Percentiles rank a stretch among this genome's conserved stretches.
Conservation (phyloP, 2,113 vertebrate genomes). For the Engystomops pustulosus region DNA sequence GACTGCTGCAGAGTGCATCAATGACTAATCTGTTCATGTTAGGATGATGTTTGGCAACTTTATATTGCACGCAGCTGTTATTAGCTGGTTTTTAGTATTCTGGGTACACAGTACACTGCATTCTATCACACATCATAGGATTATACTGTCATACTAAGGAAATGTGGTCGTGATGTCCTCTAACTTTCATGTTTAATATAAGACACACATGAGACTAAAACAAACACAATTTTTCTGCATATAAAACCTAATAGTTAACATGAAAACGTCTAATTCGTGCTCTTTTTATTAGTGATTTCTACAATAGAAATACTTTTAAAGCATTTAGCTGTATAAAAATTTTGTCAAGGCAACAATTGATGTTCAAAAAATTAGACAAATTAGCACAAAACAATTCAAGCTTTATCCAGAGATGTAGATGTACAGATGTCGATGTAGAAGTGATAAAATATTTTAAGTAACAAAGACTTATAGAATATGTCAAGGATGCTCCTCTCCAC, state of each 20-base stretch:
- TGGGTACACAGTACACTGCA: not conserved
- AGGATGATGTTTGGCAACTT: not conserved
- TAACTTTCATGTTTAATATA: not conserved
- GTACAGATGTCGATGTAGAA: too few species aligned
- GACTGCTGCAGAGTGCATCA: too few species aligned
- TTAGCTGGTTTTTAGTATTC: not conserved
- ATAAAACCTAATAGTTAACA: too few species aligned
- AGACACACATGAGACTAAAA: not conserved
- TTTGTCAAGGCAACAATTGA: too few species aligned
- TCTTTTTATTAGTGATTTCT: not conserved
- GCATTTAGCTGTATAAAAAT: not conserved
- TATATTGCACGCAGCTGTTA: not conserved
- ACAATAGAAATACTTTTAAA: not conserved
- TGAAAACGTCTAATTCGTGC: too few species aligned
- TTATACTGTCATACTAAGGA: not conserved
- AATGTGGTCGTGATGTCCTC: not conserved
- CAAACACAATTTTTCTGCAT: not conserved
- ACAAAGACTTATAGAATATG: too few species aligned
- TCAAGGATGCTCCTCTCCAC: too few species aligned
- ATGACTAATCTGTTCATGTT: not conserved
- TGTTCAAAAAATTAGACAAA: too few species aligned
- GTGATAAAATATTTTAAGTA: too few species aligned
- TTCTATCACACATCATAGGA: not conserved
- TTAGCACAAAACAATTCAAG: too few species aligned
- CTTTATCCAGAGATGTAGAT: too few species aligned